Conservation (phyloP, 2,888 invertebrate genomes). For the Eupithecia subfuscata region DNA sequence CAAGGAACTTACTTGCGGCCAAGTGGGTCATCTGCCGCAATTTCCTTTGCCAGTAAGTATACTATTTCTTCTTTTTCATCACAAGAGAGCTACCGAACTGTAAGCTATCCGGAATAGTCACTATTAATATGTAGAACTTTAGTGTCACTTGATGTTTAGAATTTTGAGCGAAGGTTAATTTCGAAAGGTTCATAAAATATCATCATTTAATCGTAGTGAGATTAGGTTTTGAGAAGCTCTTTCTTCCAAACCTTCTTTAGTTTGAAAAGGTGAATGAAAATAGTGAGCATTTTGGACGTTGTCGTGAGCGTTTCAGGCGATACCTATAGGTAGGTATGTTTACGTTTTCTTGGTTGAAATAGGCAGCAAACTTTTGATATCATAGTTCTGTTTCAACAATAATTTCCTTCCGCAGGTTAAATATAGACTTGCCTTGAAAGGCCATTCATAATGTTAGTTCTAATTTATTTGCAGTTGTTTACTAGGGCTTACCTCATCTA, state of each 20-base stretch:
- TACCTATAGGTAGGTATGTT: not conserved
- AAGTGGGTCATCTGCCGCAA: conserved; percentile 34
- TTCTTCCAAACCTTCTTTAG: not conserved
- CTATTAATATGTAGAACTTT: not conserved
- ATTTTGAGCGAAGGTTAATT: not conserved
- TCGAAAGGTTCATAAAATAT: not conserved
- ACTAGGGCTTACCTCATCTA: not conserved
- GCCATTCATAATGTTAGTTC: not conserved
- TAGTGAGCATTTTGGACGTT: not conserved
- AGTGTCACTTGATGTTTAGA: not conserved
- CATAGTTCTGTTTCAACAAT: not conserved
- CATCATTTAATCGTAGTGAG: not conserved
- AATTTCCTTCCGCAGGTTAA: not conserved
- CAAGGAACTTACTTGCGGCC: conserved; percentile 29
- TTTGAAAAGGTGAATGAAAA: not conserved
- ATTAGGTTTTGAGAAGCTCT: not conserved
- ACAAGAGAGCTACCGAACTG: conserved; percentile 6
- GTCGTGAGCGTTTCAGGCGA: not conserved
- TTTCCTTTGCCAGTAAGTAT: conserved; percentile 23
- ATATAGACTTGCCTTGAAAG: conserved; percentile 2
- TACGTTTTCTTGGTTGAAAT: not conserved
- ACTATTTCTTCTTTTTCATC: conserved; percentile 28
- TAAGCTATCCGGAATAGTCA: not conserved
- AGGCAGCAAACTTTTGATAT: not conserved
- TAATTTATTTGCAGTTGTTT: not conserved